Base-by-base conservation (phyloP, 2,113 vertebrate species). In the Actenoides lindsayi region DNA sequence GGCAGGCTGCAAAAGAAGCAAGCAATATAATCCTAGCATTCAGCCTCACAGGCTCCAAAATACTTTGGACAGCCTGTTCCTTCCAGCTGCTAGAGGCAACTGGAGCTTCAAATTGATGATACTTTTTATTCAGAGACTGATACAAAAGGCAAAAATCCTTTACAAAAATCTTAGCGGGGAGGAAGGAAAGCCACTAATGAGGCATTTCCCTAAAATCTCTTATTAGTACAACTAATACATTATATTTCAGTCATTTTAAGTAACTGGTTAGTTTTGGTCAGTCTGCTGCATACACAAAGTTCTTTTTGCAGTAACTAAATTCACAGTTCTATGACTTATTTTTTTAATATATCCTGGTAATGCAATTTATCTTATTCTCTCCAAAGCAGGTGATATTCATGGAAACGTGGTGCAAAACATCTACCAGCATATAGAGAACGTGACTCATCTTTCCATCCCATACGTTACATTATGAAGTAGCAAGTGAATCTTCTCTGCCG, bases 21-120 rank as follows among this genome's bases (percentile, higher is more conserved):
- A 89, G 63, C 3, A 1, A 89, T 69, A 78, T 87, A 95, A 96
- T 91, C 75, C 74, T 25, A 87, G 74, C 67, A 87, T 87, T 89
- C 90, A 96, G 74, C 41, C 82, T 88, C 84, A 83, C 44, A 87
- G 80, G 37, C 93, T 91, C 85, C 70, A 88, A 87, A 96, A 93
- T 60, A 87, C 90, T 90, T 90, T 54, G 87, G 87, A 94, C 82
- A 90, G 78, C 67, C 82, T 91, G 79, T 67, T 88, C 67, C 90
- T 90, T 93, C 79, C 91, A 94, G 90, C 85, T 94, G 87, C 75
- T 93, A 57, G 63, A 93, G 50, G 54, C 50, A 91, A 96, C 70
- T 20, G 41, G 46, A 90, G 44, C n/a, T 83, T 93, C 75, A 83
- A 91, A 94, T 62, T 76, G 37, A 4, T 54, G 70, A 50, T 59